Evolutionary conservation across 2,888 invertebrate genomes (phyloP), one percentile per base, ranked within the genome.

Genomic region (Acronicta alni): DNA sequence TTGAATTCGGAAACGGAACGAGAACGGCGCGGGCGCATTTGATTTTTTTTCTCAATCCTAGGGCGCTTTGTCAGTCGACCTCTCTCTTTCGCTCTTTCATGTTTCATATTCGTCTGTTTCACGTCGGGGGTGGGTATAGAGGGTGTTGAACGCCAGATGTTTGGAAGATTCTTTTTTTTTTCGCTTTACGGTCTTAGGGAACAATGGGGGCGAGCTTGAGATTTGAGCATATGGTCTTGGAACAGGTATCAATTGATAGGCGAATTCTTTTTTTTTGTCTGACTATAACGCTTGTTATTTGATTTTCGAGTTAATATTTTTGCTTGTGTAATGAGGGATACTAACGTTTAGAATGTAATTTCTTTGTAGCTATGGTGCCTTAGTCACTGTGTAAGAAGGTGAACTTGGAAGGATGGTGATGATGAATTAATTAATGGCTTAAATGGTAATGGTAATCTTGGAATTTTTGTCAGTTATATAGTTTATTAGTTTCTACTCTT

Each of bases 131-230:
- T 72, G 80, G 65, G 44, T 74, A 73, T 57, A 39, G 75, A 75
- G 79, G 78, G 79, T 79, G 82, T 80, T 73, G 57, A 74, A 44
- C 79, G 81, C 78, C 82, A 81, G 81, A 81, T 81, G 81, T 76
- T 79, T 61, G 41, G 63, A 47, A 71, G 73, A 70, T 67, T 70
- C 63, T 62, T 61, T 70, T 78, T 80, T n/a, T 75, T 73, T 72
- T 69, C 56, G 57, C 46, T 52, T 57, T 60, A 45, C 42, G 55
- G 57, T 53, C 38, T 49, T 20, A 9, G 39, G 18, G 49, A 75
- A 80, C 77, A 79, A 80, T 79, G 67, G 81, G 60, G 42, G 60
- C 66, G 44, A 68, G 79, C 81, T 73, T 78, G 55, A 75, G 72
- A 77, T 79, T 77, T 72, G 67, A 77, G 78, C 78, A 81, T 78